A percentile compares a stretch with the other conserved stretches of the same genome.
Evolutionary conservation across 35 echinoderm and acorn worm species (phyloP).

Genomic region (Anneissia japonica): DNA sequence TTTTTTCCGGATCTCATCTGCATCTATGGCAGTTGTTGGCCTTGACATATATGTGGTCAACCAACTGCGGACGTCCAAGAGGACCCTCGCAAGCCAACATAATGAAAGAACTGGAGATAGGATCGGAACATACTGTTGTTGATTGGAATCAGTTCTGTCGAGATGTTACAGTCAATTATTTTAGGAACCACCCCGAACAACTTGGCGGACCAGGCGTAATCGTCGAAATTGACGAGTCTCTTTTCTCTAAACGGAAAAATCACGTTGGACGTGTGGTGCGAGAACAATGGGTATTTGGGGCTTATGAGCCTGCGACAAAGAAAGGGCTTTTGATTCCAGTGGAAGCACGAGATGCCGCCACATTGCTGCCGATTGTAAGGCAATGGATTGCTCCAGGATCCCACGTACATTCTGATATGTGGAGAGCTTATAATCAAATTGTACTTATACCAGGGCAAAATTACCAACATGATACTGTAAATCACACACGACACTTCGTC

Average conservation of each 20-base stretch:
- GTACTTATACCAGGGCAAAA: neutral
- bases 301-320: neutral
- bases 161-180: neutral
- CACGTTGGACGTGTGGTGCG: neutral
- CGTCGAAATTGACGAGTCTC: neutral
- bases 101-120: neutral
- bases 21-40: neutral
- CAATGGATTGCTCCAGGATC: neutral
- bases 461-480: neutral
- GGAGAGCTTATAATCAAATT: neutral
- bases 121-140: neutral
- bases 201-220: neutral
- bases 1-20: neutral
- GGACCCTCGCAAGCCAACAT: neutral
- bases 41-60: neutral
- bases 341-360: neutral
- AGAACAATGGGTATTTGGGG: neutral
- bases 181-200: neutral
- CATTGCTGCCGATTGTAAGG: neutral
- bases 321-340: neutral
- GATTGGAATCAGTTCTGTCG: neutral
- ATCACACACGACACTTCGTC: neutral
- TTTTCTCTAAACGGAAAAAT: neutral
- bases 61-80: neutral
- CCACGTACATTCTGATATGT: neutral